phyloP scores from a whole-genome alignment of 37 sponge, comb jelly and placozoan species.

The Corticium candelabrum region DNA sequence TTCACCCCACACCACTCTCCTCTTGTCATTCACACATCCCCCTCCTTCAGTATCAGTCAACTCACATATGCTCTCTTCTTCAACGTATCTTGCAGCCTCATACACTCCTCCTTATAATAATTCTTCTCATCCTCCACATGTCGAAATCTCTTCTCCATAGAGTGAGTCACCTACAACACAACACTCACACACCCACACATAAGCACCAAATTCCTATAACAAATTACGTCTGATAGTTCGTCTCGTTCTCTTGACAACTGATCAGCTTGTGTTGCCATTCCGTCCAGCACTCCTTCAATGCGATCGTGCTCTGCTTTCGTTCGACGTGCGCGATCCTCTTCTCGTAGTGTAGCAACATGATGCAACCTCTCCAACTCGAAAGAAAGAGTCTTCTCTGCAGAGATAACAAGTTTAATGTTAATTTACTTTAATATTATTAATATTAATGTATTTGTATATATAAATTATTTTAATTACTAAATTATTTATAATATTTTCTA shows the following conservation, averaged over 20 bases:
- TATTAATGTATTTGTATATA: too few relatives aligned
- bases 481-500: not conserved
- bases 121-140: not conserved
- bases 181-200: not conserved
- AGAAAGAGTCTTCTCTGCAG: not conserved
- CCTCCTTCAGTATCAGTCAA: too few relatives aligned
- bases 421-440: too few relatives aligned
- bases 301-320: not conserved
- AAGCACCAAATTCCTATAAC: not conserved
- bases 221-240: not conserved
- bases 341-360: not conserved
- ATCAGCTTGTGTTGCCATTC: not conserved
- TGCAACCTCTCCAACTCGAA: not conserved
- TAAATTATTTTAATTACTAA: too few relatives aligned
- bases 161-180: not conserved
- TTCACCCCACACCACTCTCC: too few relatives aligned
- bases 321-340: not conserved
- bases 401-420: not conserved
- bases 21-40: too few relatives aligned
- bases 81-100: not conserved
- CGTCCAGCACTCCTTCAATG: not conserved
- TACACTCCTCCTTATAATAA: not conserved
- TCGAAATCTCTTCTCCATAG: not conserved
- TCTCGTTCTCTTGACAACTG: not conserved
- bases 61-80: too few relatives aligned